Evolutionary conservation across 2,888 invertebrate species (phyloP), one percentile per base, ranked within the genome.

Genomic region (Dynastes maya): DNA sequence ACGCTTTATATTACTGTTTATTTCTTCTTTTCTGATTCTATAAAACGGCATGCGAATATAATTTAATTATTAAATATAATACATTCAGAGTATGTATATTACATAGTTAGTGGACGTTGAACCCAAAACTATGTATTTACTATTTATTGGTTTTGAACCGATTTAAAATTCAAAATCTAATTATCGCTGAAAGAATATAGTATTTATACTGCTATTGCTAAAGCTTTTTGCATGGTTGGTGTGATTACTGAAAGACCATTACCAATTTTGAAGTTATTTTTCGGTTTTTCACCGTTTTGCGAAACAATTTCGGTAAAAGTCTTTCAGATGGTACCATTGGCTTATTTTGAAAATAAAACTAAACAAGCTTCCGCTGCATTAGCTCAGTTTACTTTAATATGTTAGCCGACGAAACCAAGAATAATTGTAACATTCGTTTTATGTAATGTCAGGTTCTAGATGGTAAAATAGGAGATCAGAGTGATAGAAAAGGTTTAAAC

Each of bases 131-230:
- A 58, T 58, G 55, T 58, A 81, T 83, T 67, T 81, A 45, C 32
- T 80, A 22, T 22, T 22, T 22, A 22, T 78, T 83, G 6, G 4
- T 58, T 22, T 37, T 58, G 4, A 58, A 22, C 9, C 55, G 5
- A 58, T n/a, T 53, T n/a, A 58, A 58, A 58, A 58, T 2, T 16
- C n/a, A 22, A 58, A 16, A 22, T 58, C 16, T 58, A 58, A 22
- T 22, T 22, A 22, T 22, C 27, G 61, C 29, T 61, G 27, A 49
- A 27, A 27, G 49, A 68, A 82, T 77, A 80, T 79, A 79, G 45
- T 84, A 78, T 81, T 81, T 84, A 81, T 85, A 85, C 85, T 85
- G 85, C 85, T 85, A 85, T 85, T 85, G 85, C 85, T 85, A 81
- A 80, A 81, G 82, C 82, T 84, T 82, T 77, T 80, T 79, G 84